phyloP scores from a whole-genome alignment of 2,797 vertebrate species.

The Miichthys miiuy region DNA sequence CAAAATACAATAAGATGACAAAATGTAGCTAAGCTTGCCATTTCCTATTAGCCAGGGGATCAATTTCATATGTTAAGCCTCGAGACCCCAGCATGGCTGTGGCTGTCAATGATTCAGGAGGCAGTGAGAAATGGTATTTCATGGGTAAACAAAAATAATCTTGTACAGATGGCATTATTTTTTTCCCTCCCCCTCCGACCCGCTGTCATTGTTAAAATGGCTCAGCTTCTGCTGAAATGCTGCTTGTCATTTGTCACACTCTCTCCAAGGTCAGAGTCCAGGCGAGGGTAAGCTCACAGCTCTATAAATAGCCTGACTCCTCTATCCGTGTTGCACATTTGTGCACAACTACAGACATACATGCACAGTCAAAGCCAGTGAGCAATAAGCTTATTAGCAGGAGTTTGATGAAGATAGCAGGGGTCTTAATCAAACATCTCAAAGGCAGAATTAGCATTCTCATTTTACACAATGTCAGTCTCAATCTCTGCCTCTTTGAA shows the following conservation, averaged over 20 bases:
- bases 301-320: constrained; percentile 65
- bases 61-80: constrained; percentile 64
- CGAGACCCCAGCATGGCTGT: constrained; percentile 17
- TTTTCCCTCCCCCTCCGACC: constrained; percentile 31
- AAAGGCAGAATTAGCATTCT: constrained; percentile 45
- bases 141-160: constrained; percentile 67
- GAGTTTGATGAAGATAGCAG: constrained; percentile 57
- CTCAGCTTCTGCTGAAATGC: constrained; percentile 53
- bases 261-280: constrained; percentile 74
- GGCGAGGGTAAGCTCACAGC: constrained; percentile 49
- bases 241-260: constrained; percentile 69
- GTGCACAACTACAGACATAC: background rate
- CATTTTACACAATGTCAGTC: constrained; percentile 33
- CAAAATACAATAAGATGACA: constrained; percentile 68
- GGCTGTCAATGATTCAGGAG: constrained; percentile 50
- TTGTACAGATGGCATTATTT: constrained; percentile 45
- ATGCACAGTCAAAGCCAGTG: background rate
- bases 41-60: constrained; percentile 63
- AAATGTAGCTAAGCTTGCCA: constrained; percentile 43
- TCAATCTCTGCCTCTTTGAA: constrained; percentile 4
- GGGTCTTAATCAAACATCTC: constrained; percentile 57
- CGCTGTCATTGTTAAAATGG: constrained; percentile 60
- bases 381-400: constrained; percentile 47
- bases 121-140: constrained; percentile 56
- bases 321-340: background rate